Evolutionary conservation across 1,140 invertebrate species (phyloP).

Genomic region (Trissolcus basalis): DNA sequence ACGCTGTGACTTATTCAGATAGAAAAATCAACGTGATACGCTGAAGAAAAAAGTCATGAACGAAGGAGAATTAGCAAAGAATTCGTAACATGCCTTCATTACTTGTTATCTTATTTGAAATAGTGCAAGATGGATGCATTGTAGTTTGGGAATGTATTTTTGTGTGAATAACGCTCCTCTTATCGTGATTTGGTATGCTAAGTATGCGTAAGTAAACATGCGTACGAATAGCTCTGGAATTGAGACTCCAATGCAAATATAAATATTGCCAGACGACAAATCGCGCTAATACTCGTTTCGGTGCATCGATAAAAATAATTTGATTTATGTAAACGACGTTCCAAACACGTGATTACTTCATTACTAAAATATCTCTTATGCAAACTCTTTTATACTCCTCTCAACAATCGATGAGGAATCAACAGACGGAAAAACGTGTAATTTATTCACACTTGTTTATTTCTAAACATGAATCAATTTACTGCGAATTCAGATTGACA

Average conservation of each 20-base stretch:
- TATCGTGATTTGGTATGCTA: slow-evolving; percentile 51
- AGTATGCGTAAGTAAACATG: slow-evolving; percentile 53
- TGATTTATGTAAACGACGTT: slow-evolving; percentile 39
- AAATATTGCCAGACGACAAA: slow-evolving; percentile 47
- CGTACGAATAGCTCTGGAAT: slow-evolving; percentile 36
- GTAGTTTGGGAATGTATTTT: slow-evolving; percentile 48
- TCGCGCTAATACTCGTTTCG: slow-evolving; percentile 38
- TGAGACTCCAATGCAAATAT: slow-evolving; percentile 49
- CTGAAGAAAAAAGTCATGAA: too few species aligned
- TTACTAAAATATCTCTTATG: slow-evolving; percentile 30
- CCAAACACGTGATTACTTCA: slow-evolving; percentile 42
- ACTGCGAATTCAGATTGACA: too few species aligned
- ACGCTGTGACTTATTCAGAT: too few species aligned
- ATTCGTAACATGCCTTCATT: slow-evolving; percentile 22
- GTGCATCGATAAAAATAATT: slow-evolving; percentile 50
- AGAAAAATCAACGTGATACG: too few species aligned
- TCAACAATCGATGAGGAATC: too few species aligned
- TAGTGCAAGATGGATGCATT: slow-evolving; percentile 42
- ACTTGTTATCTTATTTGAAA: slow-evolving; percentile 45
- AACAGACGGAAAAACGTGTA: too few species aligned
- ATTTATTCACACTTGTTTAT: too few species aligned
- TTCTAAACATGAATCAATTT: too few species aligned
- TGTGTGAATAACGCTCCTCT: slow-evolving; percentile 44
- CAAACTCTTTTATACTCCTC: too few species aligned
- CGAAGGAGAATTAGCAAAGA: too few species aligned